A percentile compares a stretch with the other conserved stretches of the same genome.
These are phyloP conservation scores for Scolanthus callimorphus DNA, from an alignment of 92 coral and sea anemone species.

Conservation along the genomic window DNA sequence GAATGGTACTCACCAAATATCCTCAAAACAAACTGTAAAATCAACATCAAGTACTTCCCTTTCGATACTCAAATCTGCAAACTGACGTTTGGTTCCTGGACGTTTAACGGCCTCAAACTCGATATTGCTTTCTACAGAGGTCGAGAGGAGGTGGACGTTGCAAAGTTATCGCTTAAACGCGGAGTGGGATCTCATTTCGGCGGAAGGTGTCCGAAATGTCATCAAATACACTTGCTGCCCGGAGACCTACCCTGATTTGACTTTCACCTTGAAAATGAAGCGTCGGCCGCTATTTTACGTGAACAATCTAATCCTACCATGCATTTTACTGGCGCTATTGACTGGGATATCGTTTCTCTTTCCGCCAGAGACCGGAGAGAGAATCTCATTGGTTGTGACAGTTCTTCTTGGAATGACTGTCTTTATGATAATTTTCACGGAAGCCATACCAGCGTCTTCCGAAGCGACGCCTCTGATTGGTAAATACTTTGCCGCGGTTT, in stretches of 20 bases:
- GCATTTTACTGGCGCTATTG: constrained; percentile 76
- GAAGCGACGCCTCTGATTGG: constrained; percentile 90
- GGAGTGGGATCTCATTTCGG: constrained; percentile 75
- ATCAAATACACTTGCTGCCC: constrained; percentile 64
- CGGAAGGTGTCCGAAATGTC: constrained; percentile 44
- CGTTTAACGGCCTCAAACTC: constrained; percentile 45
- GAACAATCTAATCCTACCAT: constrained; percentile 85
- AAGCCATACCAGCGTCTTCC: constrained; percentile 92
- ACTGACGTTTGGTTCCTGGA: constrained; percentile 84
- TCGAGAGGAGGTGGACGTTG: constrained; percentile 26
- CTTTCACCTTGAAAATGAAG: constrained; percentile 52
- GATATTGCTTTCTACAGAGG: constrained; percentile 48
- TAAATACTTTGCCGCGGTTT: constrained; percentile 86
- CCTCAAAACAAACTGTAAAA: constrained; percentile 65
- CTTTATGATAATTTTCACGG: constrained; percentile 89
- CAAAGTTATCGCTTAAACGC: constrained; percentile 53
- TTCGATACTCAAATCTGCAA: constrained; percentile 80
- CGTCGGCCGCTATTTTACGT: constrained; percentile 79
- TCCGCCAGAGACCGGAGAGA: constrained; percentile 97
- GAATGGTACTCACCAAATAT: constrained; percentile 79
- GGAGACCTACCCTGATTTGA: constrained; percentile 67
- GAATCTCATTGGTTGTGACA: constrained; percentile 91
- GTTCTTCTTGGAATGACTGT: constrained; percentile 93
- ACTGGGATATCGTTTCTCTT: constrained; percentile 79
- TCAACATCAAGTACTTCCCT: constrained; percentile 75